phyloP scores from a whole-genome alignment of 2,888 invertebrate species.

The Stenodera caucasica region DNA sequence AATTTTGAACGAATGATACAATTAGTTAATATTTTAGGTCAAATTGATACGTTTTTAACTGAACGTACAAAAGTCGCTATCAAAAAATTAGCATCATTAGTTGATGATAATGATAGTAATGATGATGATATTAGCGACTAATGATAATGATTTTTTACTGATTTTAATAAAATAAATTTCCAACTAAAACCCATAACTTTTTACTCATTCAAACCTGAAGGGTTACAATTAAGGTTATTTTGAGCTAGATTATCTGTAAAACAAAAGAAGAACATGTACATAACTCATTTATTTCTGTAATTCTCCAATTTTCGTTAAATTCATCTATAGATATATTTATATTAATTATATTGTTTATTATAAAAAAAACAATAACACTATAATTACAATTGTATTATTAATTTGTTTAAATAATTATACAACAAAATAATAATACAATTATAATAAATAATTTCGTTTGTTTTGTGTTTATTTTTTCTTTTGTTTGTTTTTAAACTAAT shows the following conservation, averaged over 20 bases:
- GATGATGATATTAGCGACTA: slow-evolving; percentile 13
- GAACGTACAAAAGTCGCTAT: slow-evolving; percentile 55
- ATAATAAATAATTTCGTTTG: background rate
- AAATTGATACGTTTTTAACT: slow-evolving; percentile 58
- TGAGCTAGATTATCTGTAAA: no score
- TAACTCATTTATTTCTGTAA: background rate
- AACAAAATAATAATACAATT: background rate
- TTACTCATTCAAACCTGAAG: no score
- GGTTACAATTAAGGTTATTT: no score
- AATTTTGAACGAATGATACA: slow-evolving; percentile 58
- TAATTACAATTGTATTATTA: background rate
- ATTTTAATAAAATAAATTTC: no score
- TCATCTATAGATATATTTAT: background rate
- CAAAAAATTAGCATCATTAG: slow-evolving; percentile 55
- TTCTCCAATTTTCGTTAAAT: background rate
- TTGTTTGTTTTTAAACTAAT: background rate
- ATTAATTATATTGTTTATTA: background rate
- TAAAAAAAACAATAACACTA: background rate
- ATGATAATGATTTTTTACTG: no score
- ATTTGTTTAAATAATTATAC: background rate
- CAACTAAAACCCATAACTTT: no score
- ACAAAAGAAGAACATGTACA: background rate
- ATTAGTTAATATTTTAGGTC: slow-evolving; percentile 57
- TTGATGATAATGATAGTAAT: slow-evolving; percentile 51
- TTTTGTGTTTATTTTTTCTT: background rate